Percentiles rank a stretch among this genome's conserved stretches.
Conservation (phyloP, 2,888 invertebrate genomes). For the Criorhina ranunculi region DNA sequence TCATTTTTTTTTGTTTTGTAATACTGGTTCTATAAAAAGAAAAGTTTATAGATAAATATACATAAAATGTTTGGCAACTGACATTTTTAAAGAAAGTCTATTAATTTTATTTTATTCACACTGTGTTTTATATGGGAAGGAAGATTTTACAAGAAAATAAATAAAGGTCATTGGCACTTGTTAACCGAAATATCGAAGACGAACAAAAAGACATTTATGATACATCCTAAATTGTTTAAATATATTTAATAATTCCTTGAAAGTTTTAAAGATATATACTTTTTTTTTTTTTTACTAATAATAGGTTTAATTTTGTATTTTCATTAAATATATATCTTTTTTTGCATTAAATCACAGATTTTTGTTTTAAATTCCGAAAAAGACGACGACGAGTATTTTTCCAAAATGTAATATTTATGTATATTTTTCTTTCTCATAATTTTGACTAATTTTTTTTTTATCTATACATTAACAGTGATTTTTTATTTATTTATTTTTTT, state of each 20-base stretch:
- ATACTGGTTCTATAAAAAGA: constrained; percentile 70
- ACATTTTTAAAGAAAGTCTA: constrained; percentile 46
- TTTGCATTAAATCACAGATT: constrained; percentile 84
- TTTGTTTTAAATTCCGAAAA: constrained; percentile 82
- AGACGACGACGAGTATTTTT: constrained; percentile 79
- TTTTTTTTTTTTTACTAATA: constrained; percentile 63
- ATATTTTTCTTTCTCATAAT: constrained; percentile 66
- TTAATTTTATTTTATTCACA: constrained; percentile 43
- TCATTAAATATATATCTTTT: constrained; percentile 65
- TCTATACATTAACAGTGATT: constrained; percentile 82
- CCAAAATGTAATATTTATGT: constrained; percentile 71
- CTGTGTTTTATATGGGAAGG: constrained; percentile 38
- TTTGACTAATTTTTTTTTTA: constrained; percentile 76
- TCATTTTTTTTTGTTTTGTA: constrained; percentile 61
- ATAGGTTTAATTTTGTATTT: constrained; percentile 58
- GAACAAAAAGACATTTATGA: constrained; percentile 44
- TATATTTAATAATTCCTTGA: constrained; percentile 50
- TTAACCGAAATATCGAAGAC: constrained; percentile 64
- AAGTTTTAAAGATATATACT: constrained; percentile 64
- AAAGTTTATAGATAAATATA: constrained; percentile 65
- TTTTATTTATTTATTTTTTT: constrained; percentile 77
- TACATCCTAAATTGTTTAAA: constrained; percentile 52
- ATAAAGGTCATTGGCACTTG: constrained; percentile 54
- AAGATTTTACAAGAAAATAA: constrained; percentile 37
- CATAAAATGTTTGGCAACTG: constrained; percentile 68